phyloP scores from a whole-genome alignment of 2,113 vertebrate genomes.

The Argyrosomus japonicus region DNA sequence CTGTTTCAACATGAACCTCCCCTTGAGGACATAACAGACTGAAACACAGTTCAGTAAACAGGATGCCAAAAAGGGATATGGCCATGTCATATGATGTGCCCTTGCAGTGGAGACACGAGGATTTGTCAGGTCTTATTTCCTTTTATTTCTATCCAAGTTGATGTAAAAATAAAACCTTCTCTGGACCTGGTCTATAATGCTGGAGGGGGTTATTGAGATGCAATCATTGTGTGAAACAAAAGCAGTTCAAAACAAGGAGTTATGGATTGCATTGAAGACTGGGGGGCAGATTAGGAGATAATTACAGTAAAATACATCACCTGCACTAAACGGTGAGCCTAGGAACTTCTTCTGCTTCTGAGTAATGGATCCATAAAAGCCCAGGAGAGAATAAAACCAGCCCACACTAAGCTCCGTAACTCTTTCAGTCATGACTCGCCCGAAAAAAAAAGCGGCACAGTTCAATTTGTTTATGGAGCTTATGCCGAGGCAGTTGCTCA shows the following conservation, averaged over 20 bases:
- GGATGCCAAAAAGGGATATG: slow-evolving; percentile 27
- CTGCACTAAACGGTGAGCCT: slow-evolving; percentile 66
- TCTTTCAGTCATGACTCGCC: slow-evolving; percentile 63
- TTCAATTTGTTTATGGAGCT: slow-evolving; percentile 77
- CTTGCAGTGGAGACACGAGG: slow-evolving; percentile 1
- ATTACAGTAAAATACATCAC: slow-evolving; percentile 78
- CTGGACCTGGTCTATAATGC: slow-evolving; percentile 11
- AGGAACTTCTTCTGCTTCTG: slow-evolving; percentile 58
- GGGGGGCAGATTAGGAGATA: slow-evolving; percentile 73
- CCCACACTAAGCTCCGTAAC: slow-evolving; percentile 63
- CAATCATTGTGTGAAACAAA: slow-evolving; percentile 57
- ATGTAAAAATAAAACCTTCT: slow-evolving; percentile 40
- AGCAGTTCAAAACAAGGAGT: slow-evolving; percentile 67
- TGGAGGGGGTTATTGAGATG: slow-evolving; percentile 52
- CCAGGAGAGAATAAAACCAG: slow-evolving; percentile 63
- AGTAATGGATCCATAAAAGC: slow-evolving; percentile 78
- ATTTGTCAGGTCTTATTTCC: slow-evolving; percentile 23
- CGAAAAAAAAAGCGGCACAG: slow-evolving; percentile 41
- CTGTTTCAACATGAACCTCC: slow-evolving; percentile 33
- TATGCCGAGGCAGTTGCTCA: slow-evolving; percentile 61
- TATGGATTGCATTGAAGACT: slow-evolving; percentile 64
- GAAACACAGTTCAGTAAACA: slow-evolving; percentile 19
- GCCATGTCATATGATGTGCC: slow-evolving; percentile 16
- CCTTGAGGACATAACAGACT: slow-evolving; percentile 3
- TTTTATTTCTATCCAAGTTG: slow-evolving; percentile 35